These are phyloP conservation scores for Araneus ventricosus DNA, from an alignment of 1,140 invertebrate species.

Conservation along the genomic window DNA sequence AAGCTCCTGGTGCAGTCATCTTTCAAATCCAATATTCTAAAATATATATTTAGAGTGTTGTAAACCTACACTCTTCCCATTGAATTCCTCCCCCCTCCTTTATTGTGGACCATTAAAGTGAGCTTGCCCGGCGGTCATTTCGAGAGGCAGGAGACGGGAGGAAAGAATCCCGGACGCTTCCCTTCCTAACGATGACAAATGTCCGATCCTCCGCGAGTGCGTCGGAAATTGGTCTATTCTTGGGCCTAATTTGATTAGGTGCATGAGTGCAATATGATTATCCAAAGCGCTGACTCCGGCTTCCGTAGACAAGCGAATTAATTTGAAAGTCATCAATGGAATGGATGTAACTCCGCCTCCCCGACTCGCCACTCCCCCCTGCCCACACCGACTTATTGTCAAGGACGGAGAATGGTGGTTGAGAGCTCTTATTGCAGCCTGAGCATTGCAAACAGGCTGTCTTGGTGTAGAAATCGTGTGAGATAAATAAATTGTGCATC, in stretches of 20 bases:
- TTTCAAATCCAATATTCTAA: neutral
- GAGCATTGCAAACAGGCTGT: no score
- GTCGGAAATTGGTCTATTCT: constrained; percentile 72
- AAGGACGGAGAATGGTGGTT: neutral
- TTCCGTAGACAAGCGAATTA: constrained; percentile 68
- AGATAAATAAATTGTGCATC: no score
- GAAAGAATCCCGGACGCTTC: neutral
- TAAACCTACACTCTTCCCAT: neutral
- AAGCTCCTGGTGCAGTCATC: neutral
- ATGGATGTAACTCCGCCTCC: neutral
- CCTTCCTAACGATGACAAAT: constrained; percentile 69
- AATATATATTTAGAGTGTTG: neutral
- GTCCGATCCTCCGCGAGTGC: constrained; percentile 13
- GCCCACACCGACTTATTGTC: neutral
- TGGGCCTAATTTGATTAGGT: constrained; percentile 73
- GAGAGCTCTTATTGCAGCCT: no score
- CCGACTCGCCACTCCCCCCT: neutral
- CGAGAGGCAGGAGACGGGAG: neutral
- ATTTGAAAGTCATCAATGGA: constrained; percentile 64
- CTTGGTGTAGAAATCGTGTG: no score
- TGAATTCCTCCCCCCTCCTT: neutral
- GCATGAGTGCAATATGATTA: constrained; percentile 74
- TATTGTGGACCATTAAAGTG: neutral
- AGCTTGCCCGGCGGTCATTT: neutral
- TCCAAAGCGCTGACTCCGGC: constrained; percentile 67